Percentiles rank a stretch among this genome's conserved stretches.
These are phyloP conservation scores for Metalampra italica DNA, from an alignment of 2,888 invertebrate species.

Conservation along the genomic window DNA sequence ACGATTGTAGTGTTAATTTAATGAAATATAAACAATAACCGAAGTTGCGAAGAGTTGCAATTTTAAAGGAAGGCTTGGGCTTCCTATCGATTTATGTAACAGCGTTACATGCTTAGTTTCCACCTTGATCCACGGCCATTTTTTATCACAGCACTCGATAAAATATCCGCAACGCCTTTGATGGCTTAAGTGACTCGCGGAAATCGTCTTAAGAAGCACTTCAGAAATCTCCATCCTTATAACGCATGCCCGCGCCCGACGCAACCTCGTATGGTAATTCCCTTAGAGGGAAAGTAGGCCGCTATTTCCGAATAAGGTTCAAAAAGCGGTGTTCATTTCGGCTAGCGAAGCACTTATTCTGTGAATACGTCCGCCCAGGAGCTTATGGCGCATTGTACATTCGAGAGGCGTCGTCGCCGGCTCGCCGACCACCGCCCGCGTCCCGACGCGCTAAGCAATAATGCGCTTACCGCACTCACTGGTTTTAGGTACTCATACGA, in stretches of 20 bases:
- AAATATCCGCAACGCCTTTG: slow-evolving; percentile 21
- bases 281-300: slow-evolving; percentile 42
- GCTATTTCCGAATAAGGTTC: slow-evolving; percentile 51
- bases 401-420: slow-evolving; percentile 58
- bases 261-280: slow-evolving; percentile 48
- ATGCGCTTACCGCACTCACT: slow-evolving; percentile 67
- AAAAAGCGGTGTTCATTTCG: slow-evolving; percentile 61
- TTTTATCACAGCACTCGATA: not conserved
- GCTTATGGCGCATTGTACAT: slow-evolving; percentile 69
- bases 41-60: too few species aligned
- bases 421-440: slow-evolving; percentile 38
- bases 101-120: too few species aligned
- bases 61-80: too few species aligned
- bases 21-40: too few species aligned
- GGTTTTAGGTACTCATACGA: slow-evolving; percentile 57
- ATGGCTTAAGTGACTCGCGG: slow-evolving; percentile 23
- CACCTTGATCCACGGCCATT: too few species aligned
- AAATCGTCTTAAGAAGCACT: slow-evolving; percentile 28
- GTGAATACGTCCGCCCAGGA: slow-evolving; percentile 53
- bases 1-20: too few species aligned
- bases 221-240: slow-evolving; percentile 29
- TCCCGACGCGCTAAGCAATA: slow-evolving; percentile 58
- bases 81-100: too few species aligned
- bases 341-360: slow-evolving; percentile 61
- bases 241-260: slow-evolving; percentile 32